phyloP scores from a whole-genome alignment of 2,797 vertebrate species.

The Amblyopsis hoosieri region DNA sequence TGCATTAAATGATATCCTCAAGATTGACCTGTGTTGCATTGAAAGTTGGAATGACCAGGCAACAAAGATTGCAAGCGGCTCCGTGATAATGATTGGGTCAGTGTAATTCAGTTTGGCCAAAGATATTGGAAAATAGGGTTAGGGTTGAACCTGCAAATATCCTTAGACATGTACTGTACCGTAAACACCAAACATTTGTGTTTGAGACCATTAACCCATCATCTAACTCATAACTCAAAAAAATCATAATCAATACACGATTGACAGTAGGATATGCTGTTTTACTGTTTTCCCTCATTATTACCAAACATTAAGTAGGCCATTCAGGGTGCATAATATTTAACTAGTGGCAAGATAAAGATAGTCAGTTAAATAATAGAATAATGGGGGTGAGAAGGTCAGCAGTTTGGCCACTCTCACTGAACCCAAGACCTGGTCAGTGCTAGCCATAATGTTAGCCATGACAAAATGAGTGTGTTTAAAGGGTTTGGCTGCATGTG shows the following conservation, averaged over 20 bases:
- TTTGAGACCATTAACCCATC: neutral
- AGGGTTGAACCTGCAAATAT: too few relatives aligned
- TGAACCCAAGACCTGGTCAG: constrained; percentile 1
- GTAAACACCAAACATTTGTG: too few relatives aligned
- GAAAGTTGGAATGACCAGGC: too few relatives aligned
- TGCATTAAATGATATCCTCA: too few relatives aligned
- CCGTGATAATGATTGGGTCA: too few relatives aligned
- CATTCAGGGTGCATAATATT: constrained; percentile 9
- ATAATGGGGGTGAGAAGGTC: constrained; percentile 25
- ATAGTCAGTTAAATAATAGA: constrained; percentile 16
- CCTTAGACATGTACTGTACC: too few relatives aligned
- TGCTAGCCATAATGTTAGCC: neutral
- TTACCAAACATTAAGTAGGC: constrained; percentile 12
- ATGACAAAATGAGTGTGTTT: constrained; percentile 5
- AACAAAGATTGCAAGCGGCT: too few relatives aligned
- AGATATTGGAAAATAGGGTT: too few relatives aligned
- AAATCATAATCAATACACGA: constrained; percentile 17
- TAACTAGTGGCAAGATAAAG: constrained; percentile 13
- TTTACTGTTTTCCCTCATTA: constrained; percentile 18
- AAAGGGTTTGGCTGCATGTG: neutral
- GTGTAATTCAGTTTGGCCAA: too few relatives aligned
- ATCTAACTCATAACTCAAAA: neutral
- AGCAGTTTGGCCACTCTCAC: constrained; percentile 10
- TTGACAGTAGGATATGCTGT: constrained; percentile 13
- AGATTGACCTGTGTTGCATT: too few relatives aligned